Evolutionary conservation across 1,140 invertebrate species (phyloP), one percentile per base, ranked within the genome.

Genomic region (Drosophila mayri): DNA sequence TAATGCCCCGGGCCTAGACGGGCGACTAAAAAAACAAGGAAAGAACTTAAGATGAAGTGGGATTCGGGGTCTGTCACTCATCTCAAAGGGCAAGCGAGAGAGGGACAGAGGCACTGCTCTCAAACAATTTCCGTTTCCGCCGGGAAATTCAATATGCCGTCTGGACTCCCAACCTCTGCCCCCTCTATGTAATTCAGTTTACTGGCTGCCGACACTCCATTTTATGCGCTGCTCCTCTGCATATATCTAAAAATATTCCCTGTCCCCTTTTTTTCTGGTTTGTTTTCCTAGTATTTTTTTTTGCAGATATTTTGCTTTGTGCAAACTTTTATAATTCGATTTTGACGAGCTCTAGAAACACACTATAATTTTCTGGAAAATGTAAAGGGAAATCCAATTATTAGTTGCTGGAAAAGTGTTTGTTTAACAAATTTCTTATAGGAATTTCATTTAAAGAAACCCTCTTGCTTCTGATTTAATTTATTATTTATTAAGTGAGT

Each of bases 141-240:
- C 38, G 41, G 41, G 65, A 71, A 72, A 71, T 71, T 72, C 57
- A 71, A 71, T 72, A 72, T 72, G 41, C 65, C 22, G 30, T 68
- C 62, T 67, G 22, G 14, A 18, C 12, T 35, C 16, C 41, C 5
- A n/a, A n/a, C 11, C 37, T 12, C 8, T 5, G 10, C 1, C 22
- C 12, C 2, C 38, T n/a, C 8, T 11, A 1, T 11, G 28, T 25
- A 40, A 12, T 37, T 32, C 25, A 1, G 12, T n/a, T 67, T 41
- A 43, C 28, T 25, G 12, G 14, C 7, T 58, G 9, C 68, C 20
- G 63, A 40, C 32, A 43, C 46, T 57, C 40, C 44, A 30, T 47
- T 49, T 38, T 32, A 57, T 68, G 22, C 16, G 63, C 22, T 38
- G 4, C 41, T 65, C 28, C 28, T 30, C 8, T 38, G 52, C 35